phyloP scores from a whole-genome alignment of 2,888 invertebrate species.

The Steromphala cineraria region DNA sequence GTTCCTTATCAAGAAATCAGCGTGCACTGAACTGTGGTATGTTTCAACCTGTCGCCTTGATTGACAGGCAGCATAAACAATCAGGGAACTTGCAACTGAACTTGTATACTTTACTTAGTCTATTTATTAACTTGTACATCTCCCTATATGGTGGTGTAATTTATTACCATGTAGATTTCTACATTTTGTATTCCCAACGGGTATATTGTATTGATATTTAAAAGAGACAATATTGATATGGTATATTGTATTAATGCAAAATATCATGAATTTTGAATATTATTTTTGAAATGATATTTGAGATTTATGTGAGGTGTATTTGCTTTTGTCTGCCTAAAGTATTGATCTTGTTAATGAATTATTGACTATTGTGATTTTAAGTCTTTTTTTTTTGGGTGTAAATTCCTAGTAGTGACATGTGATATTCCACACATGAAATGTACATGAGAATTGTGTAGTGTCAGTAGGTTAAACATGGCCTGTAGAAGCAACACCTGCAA shows the following conservation, averaged over 20 bases:
- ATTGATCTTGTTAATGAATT: conserved; percentile 1
- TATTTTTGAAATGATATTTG: background rate
- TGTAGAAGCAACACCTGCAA: too few species aligned
- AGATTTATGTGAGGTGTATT: background rate
- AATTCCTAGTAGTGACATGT: background rate
- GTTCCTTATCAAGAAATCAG: too few species aligned
- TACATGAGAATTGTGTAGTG: too few species aligned
- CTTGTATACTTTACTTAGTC: background rate
- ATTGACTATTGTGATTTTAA: conserved; percentile 1
- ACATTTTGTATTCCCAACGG: conserved; percentile 10
- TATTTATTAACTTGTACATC: conserved; percentile 13
- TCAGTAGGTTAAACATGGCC: too few species aligned
- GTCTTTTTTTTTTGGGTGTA: background rate
- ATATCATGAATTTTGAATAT: background rate
- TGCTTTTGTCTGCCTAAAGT: background rate
- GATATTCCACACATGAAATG: background rate
- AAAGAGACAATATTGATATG: background rate
- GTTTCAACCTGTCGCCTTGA: too few species aligned
- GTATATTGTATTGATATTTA: conserved; percentile 7
- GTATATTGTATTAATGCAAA: background rate
- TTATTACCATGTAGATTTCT: conserved; percentile 1
- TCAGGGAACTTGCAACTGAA: too few species aligned
- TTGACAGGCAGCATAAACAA: too few species aligned
- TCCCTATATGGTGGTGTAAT: conserved; percentile 3
- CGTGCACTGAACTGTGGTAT: too few species aligned